Base-by-base conservation (phyloP, 2,888 invertebrate genomes). In the Drosophila recens region DNA sequence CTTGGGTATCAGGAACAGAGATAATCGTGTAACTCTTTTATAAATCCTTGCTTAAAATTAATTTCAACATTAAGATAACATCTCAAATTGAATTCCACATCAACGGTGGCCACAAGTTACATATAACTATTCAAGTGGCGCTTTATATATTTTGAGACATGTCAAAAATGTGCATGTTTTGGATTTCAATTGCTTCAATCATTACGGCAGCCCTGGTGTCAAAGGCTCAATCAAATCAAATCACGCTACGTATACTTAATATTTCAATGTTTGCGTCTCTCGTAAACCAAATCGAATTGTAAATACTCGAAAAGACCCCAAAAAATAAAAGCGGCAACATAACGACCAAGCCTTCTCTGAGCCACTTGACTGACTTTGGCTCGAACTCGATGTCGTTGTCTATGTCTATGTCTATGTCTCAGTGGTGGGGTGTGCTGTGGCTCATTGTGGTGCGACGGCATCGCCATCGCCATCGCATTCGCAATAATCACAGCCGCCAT, bases 311-410 rank as follows among this genome's bases (percentile, higher is more conserved):
- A 63, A 38, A 38, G 57, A 8, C 20, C 43, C 67, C 56, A 56
- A 78, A 69, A 54, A 5, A 27, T 6, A 61, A 36, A 57, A 57
- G 34, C 34, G 23, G 30, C 67, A 69, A 79, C 65, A 75, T 72
- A 43, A 68, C 63, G 74, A 70, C 23, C 45, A 87, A 87, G 89
- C 90, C 88, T 87, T 57, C 56, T 45, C 67, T 81, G 72, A 85
- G 85, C 88, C 90, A 89, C 89, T 90, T 90, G 88, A 82, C 89
- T 75, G 78, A 74, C 75, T 78, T 62, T 63, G 62, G 46, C 66
- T 71, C 45, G 40, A 45, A 23, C 51, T 63, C 23, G 27, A 38
- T 9, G 4, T 9, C n/a, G 8, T 23, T 52, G 51, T 36, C n/a
- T 6, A 4, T 54, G 17, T 36, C 10, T 4, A 20, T 40, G 27